phyloP scores from a whole-genome alignment of 64 coral and sea anemone species.

The Actinia equina region DNA sequence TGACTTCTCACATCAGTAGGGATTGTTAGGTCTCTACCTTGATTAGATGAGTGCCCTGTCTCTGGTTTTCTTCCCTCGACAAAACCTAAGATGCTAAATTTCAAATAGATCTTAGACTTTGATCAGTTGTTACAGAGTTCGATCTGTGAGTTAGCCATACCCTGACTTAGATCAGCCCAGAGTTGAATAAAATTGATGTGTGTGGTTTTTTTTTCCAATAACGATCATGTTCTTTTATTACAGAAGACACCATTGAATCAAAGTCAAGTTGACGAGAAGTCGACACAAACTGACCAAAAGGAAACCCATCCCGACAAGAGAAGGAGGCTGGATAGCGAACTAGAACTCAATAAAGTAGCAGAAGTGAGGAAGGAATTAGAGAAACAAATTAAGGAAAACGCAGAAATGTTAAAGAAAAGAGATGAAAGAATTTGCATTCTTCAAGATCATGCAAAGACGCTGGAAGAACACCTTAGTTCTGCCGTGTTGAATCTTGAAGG shows the following conservation, averaged over 20 bases:
- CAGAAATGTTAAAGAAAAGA: neutral
- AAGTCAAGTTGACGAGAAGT: neutral
- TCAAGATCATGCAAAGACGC: constrained; percentile 15
- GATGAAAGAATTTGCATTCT: constrained; percentile 2
- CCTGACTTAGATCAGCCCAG: too few relatives aligned
- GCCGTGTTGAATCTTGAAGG: constrained; percentile 24
- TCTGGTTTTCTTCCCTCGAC: too few relatives aligned
- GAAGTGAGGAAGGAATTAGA: constrained; percentile 26
- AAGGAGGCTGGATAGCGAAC: neutral
- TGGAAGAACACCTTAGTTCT: constrained; percentile 39
- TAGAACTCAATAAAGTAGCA: neutral
- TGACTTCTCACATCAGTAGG: too few relatives aligned
- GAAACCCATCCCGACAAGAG: neutral
- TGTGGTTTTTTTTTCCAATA: too few relatives aligned
- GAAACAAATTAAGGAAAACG: neutral
- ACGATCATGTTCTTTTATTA: neutral
- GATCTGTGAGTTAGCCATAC: too few relatives aligned
- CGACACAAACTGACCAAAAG: neutral
- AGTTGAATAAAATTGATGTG: too few relatives aligned
- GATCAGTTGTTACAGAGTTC: too few relatives aligned
- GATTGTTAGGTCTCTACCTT: too few relatives aligned
- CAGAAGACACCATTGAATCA: neutral
- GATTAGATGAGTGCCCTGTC: too few relatives aligned
- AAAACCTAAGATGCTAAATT: too few relatives aligned
- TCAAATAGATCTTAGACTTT: too few relatives aligned